phyloP scores from a whole-genome alignment of 2,797 vertebrate species.

The Perodicticus potto region DNA sequence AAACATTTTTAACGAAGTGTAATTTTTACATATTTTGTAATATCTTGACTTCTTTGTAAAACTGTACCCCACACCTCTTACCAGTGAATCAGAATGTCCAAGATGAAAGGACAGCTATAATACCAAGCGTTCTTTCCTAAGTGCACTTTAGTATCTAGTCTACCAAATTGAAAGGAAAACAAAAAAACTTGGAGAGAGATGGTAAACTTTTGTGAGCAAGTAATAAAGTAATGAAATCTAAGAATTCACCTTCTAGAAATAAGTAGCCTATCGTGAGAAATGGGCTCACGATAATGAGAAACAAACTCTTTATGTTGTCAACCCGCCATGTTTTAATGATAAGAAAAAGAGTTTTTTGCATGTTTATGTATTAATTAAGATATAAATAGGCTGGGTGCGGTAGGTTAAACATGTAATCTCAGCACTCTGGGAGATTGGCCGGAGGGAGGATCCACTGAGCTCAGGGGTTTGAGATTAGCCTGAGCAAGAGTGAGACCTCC shows the following conservation, averaged over 20 bases:
- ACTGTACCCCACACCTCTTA: not conserved
- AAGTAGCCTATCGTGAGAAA: not conserved
- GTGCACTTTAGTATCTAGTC: not conserved
- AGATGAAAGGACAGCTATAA: not conserved
- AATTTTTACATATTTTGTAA: not conserved
- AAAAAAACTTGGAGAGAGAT: not conserved
- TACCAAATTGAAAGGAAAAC: not conserved
- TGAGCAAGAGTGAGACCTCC: too few relatives aligned
- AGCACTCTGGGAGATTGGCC: too few relatives aligned
- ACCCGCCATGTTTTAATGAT: not conserved
- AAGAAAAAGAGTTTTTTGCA: not conserved
- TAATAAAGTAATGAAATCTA: not conserved
- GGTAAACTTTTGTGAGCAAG: not conserved
- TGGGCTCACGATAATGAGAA: not conserved
- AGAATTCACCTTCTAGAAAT: not conserved
- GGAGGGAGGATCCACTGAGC: too few relatives aligned
- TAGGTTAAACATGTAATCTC: too few relatives aligned
- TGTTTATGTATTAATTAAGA: slow-evolving; percentile 3
- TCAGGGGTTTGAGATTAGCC: too few relatives aligned
- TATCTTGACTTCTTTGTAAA: not conserved
- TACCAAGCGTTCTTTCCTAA: not conserved
- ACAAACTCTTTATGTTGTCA: not conserved
- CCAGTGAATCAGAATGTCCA: not conserved
- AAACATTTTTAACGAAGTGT: not conserved
- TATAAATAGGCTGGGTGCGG: not conserved